Evolutionary conservation across 1,140 invertebrate genomes (phyloP).

Genomic region (Ridgeia piscesae): DNA sequence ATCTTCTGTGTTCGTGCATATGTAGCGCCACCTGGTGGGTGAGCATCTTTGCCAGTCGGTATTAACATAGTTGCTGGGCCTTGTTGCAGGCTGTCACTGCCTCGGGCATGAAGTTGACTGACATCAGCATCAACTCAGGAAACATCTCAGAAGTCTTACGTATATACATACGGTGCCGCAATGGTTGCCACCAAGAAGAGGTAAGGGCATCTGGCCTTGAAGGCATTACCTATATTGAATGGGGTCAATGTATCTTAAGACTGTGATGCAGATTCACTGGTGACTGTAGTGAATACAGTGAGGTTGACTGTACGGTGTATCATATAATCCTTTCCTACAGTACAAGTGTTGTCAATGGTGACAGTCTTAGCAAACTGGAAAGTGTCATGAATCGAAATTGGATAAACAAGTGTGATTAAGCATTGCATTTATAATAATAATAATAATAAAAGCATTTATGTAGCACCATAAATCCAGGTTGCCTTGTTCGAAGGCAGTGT

Average conservation of each 20-base stretch:
- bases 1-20: too few species aligned
- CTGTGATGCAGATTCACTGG: not conserved
- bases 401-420: too few species aligned
- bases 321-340: too few species aligned
- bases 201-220: not conserved
- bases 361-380: too few species aligned
- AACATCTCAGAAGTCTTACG: constrained; percentile 90
- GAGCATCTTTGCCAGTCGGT: not conserved
- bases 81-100: constrained; percentile 65
- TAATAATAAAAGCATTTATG: too few species aligned
- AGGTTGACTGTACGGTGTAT: too few species aligned
- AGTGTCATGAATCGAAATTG: too few species aligned
- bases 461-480: too few species aligned
- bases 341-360: too few species aligned
- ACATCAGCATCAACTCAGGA: constrained; percentile 86
- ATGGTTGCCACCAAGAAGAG: constrained; percentile 30
- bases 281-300: not conserved
- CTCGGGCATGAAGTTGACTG: constrained; percentile 84
- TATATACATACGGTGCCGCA: constrained; percentile 79
- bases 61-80: constrained; percentile 6
- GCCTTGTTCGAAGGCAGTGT: not conserved
- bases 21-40: too few species aligned
- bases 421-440: too few species aligned
- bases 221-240: not conserved
- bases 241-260: not conserved